Percentiles rank a stretch among this genome's conserved stretches.
These are phyloP conservation scores for Epinotia bilunana DNA, from an alignment of 2,888 invertebrate species.

Conservation along the genomic window DNA sequence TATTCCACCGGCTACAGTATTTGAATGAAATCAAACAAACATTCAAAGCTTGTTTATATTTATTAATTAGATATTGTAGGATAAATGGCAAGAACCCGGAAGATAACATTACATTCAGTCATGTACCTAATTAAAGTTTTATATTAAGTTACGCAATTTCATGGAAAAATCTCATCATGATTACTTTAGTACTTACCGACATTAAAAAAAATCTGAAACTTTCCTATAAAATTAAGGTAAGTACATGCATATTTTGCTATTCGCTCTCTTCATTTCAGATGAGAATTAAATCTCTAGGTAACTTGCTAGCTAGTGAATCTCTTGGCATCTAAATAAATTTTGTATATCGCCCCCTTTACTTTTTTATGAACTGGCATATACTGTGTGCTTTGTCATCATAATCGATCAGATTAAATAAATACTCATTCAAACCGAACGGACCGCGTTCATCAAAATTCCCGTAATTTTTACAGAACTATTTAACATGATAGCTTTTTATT, in stretches of 20 bases:
- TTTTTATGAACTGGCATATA: not conserved
- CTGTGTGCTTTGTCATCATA: no score
- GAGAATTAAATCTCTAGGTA: not conserved
- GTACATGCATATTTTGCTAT: not conserved
- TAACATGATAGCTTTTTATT: not conserved
- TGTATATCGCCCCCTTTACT: not conserved
- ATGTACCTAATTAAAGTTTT: not conserved
- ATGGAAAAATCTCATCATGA: not conserved
- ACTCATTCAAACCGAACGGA: not conserved
- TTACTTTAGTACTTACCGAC: not conserved
- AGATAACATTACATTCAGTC: conserved; percentile 17
- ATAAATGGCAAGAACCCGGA: conserved; percentile 22
- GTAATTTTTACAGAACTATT: not conserved
- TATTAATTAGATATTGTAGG: no score
- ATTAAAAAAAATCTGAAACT: not conserved
- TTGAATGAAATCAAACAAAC: not conserved
- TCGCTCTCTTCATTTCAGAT: not conserved
- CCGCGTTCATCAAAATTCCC: not conserved
- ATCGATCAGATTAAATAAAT: no score
- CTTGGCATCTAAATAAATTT: not conserved
- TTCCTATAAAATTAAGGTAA: not conserved
- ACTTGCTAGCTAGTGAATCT: not conserved
- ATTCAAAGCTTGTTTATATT: not conserved
- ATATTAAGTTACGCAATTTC: not conserved
- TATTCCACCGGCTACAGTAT: not conserved